phyloP scores from a whole-genome alignment of 2,888 invertebrate genomes.

The Campaea margaritaria region DNA sequence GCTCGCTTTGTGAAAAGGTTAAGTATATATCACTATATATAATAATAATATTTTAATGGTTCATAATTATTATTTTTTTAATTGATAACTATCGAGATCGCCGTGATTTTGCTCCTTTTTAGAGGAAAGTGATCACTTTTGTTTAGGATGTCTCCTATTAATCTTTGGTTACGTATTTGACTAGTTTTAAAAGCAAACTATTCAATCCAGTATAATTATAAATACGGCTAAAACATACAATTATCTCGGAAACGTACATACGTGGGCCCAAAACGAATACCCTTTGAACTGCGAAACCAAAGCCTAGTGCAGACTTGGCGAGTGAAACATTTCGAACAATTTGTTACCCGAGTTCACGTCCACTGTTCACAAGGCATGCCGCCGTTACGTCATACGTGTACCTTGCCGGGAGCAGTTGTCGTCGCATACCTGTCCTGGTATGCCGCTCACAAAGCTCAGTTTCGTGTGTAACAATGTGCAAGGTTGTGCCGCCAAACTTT shows the following conservation, averaged over 20 bases:
- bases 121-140: no score
- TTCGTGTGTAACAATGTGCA: constrained; percentile 17
- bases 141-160: no score
- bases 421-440: constrained; percentile 13
- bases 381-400: constrained; percentile 5
- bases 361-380: constrained; percentile 14
- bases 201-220: no score
- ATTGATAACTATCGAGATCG: no score
- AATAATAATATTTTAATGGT: not conserved
- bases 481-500: not conserved
- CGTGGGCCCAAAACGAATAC: no score
- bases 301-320: constrained; percentile 1
- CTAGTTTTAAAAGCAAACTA: no score
- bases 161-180: no score
- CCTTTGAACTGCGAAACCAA: not conserved
- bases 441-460: constrained; percentile 9
- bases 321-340: constrained; percentile 7
- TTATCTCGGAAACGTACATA: no score
- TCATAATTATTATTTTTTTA: no score
- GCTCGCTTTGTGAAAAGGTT: constrained; percentile 11
- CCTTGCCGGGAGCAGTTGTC: not conserved
- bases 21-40: no score
- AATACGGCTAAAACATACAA: no score
- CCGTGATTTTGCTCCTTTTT: no score
- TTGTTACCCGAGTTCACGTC: constrained; percentile 1